phyloP scores from a whole-genome alignment of 2,888 invertebrate species.

The Strigamia transsilvanica region DNA sequence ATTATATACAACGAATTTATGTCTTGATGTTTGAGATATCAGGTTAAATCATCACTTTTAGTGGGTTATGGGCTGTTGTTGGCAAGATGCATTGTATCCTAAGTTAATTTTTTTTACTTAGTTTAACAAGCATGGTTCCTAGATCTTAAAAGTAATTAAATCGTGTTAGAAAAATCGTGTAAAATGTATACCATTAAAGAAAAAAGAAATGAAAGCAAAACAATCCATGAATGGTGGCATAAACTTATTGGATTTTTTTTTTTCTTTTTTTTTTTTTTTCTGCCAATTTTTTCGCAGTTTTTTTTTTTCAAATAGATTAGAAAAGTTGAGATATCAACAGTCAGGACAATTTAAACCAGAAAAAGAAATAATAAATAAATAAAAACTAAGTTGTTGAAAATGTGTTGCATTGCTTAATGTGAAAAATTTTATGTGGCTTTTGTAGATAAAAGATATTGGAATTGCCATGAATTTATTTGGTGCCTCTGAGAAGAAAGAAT shows the following conservation, averaged over 20 bases:
- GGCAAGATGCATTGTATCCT: not conserved
- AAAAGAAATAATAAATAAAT: not conserved
- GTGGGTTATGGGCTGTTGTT: not conserved
- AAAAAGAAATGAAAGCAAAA: slow-evolving; percentile 8
- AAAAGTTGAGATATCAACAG: not conserved
- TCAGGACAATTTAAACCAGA: not conserved
- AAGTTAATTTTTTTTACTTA: not conserved
- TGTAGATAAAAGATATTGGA: slow-evolving; percentile 8
- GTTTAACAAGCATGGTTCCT: not conserved
- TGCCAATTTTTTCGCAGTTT: not conserved
- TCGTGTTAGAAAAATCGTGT: slow-evolving; percentile 1
- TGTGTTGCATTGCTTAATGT: slow-evolving; percentile 8
- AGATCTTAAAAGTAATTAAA: slow-evolving; percentile 8
- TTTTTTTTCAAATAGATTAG: not conserved
- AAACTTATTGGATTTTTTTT: not conserved
- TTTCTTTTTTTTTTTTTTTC: too few species aligned
- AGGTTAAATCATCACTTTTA: not conserved
- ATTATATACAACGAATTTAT: slow-evolving; percentile 8
- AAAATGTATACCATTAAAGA: slow-evolving; percentile 8
- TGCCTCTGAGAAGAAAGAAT: slow-evolving; percentile 21
- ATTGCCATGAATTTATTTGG: slow-evolving; percentile 3
- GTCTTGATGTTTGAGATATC: slow-evolving; percentile 1
- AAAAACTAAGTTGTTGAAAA: slow-evolving; percentile 8
- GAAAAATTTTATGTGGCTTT: slow-evolving; percentile 8
- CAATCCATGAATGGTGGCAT: not conserved